Conservation (phyloP, 2,888 invertebrate genomes). For the Drosophila phalerata region DNA sequence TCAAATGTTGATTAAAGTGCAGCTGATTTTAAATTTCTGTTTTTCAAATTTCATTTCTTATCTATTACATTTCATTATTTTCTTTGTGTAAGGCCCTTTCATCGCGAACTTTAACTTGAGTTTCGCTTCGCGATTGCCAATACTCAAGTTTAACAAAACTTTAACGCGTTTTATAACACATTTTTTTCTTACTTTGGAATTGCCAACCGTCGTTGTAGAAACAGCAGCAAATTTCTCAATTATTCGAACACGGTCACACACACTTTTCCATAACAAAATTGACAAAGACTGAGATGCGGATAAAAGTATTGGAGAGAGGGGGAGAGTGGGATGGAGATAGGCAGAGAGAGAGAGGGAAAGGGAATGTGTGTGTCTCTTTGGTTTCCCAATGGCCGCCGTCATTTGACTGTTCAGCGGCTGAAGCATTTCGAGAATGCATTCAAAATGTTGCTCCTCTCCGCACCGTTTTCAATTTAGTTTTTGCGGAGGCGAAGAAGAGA, state of each 20-base stretch:
- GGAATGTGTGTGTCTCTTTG: constrained; percentile 83
- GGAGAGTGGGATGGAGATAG: neutral
- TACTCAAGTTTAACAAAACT: neutral
- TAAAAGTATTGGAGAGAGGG: neutral
- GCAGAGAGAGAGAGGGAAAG: neutral
- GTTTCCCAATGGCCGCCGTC: constrained; percentile 86
- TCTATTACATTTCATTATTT: neutral
- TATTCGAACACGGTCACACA: constrained; percentile 9
- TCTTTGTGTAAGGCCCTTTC: neutral
- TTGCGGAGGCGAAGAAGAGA: constrained; percentile 24
- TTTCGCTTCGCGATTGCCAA: neutral
- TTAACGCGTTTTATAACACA: constrained; percentile 9
- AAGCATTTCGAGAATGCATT: constrained; percentile 49
- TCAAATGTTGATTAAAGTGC: no score
- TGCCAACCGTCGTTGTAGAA: no score
- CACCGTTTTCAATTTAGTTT: constrained; percentile 71
- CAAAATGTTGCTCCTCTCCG: constrained; percentile 41
- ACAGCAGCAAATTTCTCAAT: constrained; percentile 12
- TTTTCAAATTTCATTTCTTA: neutral
- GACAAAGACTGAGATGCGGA: constrained; percentile 5
- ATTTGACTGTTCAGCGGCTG: constrained; percentile 41
- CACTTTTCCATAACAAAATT: constrained; percentile 7
- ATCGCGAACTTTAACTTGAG: neutral
- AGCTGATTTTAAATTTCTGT: no score
- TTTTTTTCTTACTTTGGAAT: neutral